Base-by-base conservation (phyloP, 2,888 invertebrate species). In the Eumacrocentrus americanus region DNA sequence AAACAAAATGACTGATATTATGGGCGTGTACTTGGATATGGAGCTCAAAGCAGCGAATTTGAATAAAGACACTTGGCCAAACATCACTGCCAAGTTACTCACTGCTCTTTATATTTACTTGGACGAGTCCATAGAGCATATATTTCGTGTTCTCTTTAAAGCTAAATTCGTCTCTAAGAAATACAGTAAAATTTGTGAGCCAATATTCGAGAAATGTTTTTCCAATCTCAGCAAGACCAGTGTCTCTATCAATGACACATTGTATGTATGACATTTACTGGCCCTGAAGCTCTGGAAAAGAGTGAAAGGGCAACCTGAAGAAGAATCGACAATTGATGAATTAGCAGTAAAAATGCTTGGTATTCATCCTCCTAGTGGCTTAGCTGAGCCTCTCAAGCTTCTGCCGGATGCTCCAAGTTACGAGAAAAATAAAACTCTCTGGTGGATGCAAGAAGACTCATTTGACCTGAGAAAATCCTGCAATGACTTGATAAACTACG, bases 21-120 rank as follows among this genome's bases (percentile, higher is more conserved):
- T 82, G 58, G 72, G 73, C 34, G 71, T 81, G 65, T 81, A 81
- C 63, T 66, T 82, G 52, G 78, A 82, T 57, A 70, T 81, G 69
- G 80, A 81, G 64, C 69, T 82, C 1, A 75, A 74, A 66, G 74
- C 75, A 52, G 73, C 72, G 34, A 69, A 71, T 67, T 65, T 46
- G 42, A 61, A 65, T 4, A 29, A 60, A 44, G 69, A 64, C 40
- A 60, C 71, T 38, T 51, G 62, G 47, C 57, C 60, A 47, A 65
- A 76, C 55, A 55, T 73, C 44, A 66, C 73, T 52, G 67, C 70
- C 37, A 73, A 71, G 57, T 58, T 79, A 12, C 61, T 76, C 16
- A 73, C 72, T 55, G 68, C 68, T 42, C 61, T 80, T 23, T 71
- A 72, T 48, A 72, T 79, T 65, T 79, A 75, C 62, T 67, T 80